Base-by-base conservation (phyloP, 2,888 invertebrate species). In the Drosophila prolongata region DNA sequence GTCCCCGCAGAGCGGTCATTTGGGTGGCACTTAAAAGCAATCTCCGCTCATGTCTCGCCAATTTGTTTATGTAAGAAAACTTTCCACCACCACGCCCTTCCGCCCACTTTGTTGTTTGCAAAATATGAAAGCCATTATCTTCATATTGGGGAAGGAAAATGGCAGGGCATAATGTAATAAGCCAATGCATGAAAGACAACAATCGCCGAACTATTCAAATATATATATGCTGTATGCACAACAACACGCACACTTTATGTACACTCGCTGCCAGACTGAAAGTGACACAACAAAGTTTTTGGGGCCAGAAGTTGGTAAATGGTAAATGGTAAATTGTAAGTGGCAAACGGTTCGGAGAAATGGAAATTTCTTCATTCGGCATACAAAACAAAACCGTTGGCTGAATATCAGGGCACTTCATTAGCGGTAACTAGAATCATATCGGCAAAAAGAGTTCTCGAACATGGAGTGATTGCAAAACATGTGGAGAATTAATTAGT, bases 101-200 rank as follows among this genome's bases (percentile, higher is more conserved):
- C 46, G 38, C 52, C 38, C 38, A 11, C 64, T 14, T 49, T 64
- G 37, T 54, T 54, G 49, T 75, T 55, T 60, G 58, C 69, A 80
- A 78, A 78, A 76, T 81, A 70, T 76, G 69, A 72, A 72, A 86
- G 78, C 78, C 79, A 74, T 86, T 86, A 74, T 74, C 80, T 69
- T 19, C 6, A 9, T 37, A 40, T 19, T 14, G n/a, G n/a, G 65
- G 24, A 50, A 19, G 37, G 1, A 38, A 35, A 38, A 5, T 3
- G 24, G 24, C 1, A n/a, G 14, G 34, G 53, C 19, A 16, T 30
- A 56, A 46, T 24, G 42, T 38, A 50, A 55, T 40, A 60, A 59
- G 54, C 40, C 53, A 66, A 54, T 49, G 16, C 49, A 16, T 35
- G 35, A 19, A 34, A 3, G 49, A 49, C 16, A 49, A 54, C 40